Evolutionary conservation across 2,888 invertebrate genomes (phyloP).

Genomic region (Mimachlamys varia): DNA sequence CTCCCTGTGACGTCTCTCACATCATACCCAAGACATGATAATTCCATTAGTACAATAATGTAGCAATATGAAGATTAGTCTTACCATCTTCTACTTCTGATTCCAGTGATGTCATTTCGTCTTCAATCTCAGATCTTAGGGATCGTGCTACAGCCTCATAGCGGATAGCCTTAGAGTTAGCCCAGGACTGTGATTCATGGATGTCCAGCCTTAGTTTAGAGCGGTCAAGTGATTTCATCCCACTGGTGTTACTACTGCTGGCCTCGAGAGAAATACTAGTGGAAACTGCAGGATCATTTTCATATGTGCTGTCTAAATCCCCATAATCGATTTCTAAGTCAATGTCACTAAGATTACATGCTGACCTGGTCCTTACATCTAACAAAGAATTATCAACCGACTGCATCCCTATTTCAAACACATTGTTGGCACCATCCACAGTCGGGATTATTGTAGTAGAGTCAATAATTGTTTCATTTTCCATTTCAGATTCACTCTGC

Average conservation of each 20-base stretch:
- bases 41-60: not conserved
- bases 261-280: slow-evolving; percentile 40
- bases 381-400: not conserved
- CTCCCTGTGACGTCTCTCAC: not conserved
- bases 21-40: not conserved
- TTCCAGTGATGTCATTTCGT: slow-evolving; percentile 63
- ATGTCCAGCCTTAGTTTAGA: slow-evolving; percentile 61
- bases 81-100: slow-evolving; percentile 67
- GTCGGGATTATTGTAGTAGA: not conserved
- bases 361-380: not conserved
- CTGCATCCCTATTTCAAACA: not conserved
- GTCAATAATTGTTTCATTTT: slow-evolving; percentile 11
- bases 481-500: slow-evolving; percentile 47
- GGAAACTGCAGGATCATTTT: slow-evolving; percentile 38
- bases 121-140: slow-evolving; percentile 62
- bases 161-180: slow-evolving; percentile 41
- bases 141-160: slow-evolving; percentile 52
- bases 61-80: not conserved
- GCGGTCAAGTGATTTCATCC: slow-evolving; percentile 48
- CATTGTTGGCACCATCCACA: not conserved
- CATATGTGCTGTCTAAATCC: not conserved
- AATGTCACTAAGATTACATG: not conserved
- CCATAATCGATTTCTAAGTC: not conserved
- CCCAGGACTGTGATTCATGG: slow-evolving; percentile 48
- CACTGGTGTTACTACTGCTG: slow-evolving; percentile 14